Evolutionary conservation across 2,888 invertebrate genomes (phyloP).

Genomic region (Caenorhabditis plicata): DNA sequence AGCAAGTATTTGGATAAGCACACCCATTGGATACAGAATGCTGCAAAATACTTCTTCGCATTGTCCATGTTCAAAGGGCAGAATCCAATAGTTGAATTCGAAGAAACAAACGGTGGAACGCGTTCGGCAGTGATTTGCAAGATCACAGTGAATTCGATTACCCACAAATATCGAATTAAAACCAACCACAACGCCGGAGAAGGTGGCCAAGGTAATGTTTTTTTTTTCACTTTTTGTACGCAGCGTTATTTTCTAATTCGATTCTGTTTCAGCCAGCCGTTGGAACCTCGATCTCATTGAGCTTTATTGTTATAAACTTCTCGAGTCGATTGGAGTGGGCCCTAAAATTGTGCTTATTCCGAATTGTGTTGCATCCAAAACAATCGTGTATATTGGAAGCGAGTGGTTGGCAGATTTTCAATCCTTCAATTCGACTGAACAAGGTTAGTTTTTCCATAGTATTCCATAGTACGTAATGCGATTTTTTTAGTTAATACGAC

Average conservation of each 20-base stretch:
- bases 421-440: conserved; percentile 10
- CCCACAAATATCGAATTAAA: conserved; percentile 9
- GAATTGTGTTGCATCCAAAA: too few species aligned
- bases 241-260: too few species aligned
- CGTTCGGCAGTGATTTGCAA: conserved; percentile 8
- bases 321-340: too few species aligned
- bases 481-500: conserved; percentile 12
- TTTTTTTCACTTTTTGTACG: too few species aligned
- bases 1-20: conserved; percentile 14
- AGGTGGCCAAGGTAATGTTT: too few species aligned
- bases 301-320: too few species aligned
- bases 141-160: conserved; percentile 2
- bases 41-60: conserved; percentile 9
- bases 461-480: conserved; percentile 14
- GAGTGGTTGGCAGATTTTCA: conserved; percentile 3
- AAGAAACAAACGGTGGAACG: conserved; percentile 6
- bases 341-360: too few species aligned
- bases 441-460: conserved; percentile 13
- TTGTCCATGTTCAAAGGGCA: conserved; percentile 15
- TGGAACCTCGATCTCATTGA: too few species aligned
- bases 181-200: conserved; percentile 5
- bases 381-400: too few species aligned
- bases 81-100: conserved; percentile 13
- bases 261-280: too few species aligned
- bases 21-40: conserved; percentile 9